Base-by-base conservation (phyloP, 2,888 invertebrate species). In the Drosophila borborema region DNA sequence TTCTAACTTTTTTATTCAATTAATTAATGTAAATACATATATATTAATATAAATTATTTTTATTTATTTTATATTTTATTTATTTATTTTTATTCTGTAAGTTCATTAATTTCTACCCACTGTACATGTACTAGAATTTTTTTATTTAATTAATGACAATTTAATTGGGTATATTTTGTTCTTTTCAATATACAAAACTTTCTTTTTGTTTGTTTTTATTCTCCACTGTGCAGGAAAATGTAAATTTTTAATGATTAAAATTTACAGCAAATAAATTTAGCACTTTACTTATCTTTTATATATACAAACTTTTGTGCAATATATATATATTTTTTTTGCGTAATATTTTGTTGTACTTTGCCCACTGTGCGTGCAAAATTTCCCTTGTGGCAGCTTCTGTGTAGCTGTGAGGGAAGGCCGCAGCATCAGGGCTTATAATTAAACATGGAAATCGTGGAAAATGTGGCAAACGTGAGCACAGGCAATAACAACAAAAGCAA, bases 381-480 rank as follows among this genome's bases (percentile, higher is more conserved):
- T 84, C 89, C 87, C 84, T 69, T 38, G 89, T 76, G 89, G 76
- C 86, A 72, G 56, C 51, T 55, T 62, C 43, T 62, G 40, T 34
- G 49, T 46, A 18, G 62, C 63, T 60, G 53, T 23, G 36, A 60
- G 80, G 63, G 49, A 28, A 38, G 28, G 76, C 68, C 51, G 60
- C 69, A 69, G 60, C 69, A 69, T 51, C 78, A 64, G 69, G 74
- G 81, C 79, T 78, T 90, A 85, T 85, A 85, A 85, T 85, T 85
- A 90, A 88, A 86, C 89, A 90, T 77, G 86, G 75, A 82, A 80
- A 86, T 76, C 86, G 81, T 86, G 86, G 83, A 80, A 82, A 89
- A 78, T 88, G 81, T 78, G 80, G 83, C 90, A 81, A 89, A 68
- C 71, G 74, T 77, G 73, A 81, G 64, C 71, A 36, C 69, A 64